phyloP scores from a whole-genome alignment of 2,888 invertebrate genomes.

The Pomacea canaliculata region DNA sequence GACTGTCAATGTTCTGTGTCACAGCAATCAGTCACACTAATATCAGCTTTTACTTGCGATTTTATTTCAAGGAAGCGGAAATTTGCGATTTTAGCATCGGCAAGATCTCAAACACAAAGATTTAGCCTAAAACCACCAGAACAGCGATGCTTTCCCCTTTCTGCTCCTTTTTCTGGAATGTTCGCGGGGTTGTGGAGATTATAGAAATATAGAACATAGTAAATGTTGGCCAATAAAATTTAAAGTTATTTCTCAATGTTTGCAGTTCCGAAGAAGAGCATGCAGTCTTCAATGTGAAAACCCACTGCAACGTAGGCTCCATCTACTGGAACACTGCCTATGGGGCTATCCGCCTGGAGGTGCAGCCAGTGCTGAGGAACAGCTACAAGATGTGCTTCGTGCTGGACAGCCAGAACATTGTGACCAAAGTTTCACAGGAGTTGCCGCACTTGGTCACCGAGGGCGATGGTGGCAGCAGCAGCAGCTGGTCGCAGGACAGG shows the following conservation, averaged over 20 bases:
- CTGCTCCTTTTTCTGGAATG: no score
- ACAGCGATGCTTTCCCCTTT: no score
- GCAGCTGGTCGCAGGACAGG: background rate
- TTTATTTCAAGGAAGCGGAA: no score
- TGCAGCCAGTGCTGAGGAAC: background rate
- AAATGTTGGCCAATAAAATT: no score
- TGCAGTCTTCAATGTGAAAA: conserved; percentile 18
- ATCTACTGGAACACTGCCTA: conserved; percentile 18
- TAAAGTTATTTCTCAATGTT: background rate
- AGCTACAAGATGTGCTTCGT: conserved; percentile 20
- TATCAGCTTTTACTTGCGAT: no score
- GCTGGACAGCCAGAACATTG: conserved; percentile 15
- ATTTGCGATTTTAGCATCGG: no score
- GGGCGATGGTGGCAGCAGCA: background rate
- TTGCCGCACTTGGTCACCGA: background rate
- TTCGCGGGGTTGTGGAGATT: no score
- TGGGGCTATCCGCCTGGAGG: conserved; percentile 11
- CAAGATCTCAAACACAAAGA: no score
- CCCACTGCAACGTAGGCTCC: conserved; percentile 2
- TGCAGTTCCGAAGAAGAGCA: conserved; percentile 18
- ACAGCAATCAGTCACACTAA: no score
- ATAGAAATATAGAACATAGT: no score
- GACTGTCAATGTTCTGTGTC: no score
- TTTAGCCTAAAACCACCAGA: no score
- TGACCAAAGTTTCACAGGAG: conserved; percentile 22